Evolutionary conservation across 2,888 invertebrate genomes (phyloP), one percentile per base, ranked within the genome.

Genomic region (Caradrina clavipalpis): DNA sequence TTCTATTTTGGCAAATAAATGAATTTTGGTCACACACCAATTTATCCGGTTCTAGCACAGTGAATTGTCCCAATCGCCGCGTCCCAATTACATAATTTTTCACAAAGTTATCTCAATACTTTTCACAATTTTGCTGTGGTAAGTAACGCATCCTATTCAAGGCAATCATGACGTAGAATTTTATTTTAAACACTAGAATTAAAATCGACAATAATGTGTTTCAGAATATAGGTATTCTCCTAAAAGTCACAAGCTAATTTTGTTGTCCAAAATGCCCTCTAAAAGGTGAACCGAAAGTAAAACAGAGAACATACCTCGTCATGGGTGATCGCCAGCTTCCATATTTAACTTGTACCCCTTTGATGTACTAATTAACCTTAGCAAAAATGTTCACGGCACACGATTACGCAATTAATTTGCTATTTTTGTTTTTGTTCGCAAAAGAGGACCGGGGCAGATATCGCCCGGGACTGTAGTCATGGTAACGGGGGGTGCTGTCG

Each of bases 361-460:
- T 91, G 89, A 91, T 87, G 89, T 90, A 87, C 88, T 89, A 90
- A 91, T 91, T 88, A 89, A 86, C 87, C 87, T 86, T 87, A 78
- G 86, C 86, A 87, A 91, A 92, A 90, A 90, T 89, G 77, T 91
- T 91, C 88, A 92, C 89, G 86, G 89, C 86, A 91, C 92, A 91
- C 91, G 92, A 92, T 94, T 94, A 93, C 93, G 94, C 91, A 93
- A 94, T 94, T 94, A 95, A 94, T 95, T 94, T 89, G 94, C 94
- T 95, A 95, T 95, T 95, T 95, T 94, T 95, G 94, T 95, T 95
- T 94, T 95, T 92, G 89, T 92, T 87, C 89, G 87, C 86, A 82
- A 88, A 86, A 89, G 90, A 92, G 91, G 92, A 91, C 88, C 71
- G 88, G 90, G 92, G 91, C 88, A 89, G 92, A 92, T 91, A 93